A percentile compares a stretch with the other conserved stretches of the same genome.
Evolutionary conservation across 2,113 vertebrate genomes (phyloP).

Genomic region (Speoplatyrhinus poulsoni): DNA sequence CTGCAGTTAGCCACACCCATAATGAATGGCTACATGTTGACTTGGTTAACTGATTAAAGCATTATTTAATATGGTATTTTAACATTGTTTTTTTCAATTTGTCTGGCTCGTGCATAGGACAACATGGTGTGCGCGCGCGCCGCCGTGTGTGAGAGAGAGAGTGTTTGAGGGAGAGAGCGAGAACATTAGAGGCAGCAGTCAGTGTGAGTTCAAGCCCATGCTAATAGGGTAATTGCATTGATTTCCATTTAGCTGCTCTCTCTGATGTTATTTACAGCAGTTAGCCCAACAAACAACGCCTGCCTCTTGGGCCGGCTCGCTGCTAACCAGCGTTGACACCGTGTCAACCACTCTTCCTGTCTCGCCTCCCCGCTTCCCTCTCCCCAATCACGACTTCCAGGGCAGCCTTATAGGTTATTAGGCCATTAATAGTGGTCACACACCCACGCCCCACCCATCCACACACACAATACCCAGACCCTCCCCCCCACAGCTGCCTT

Average conservation of each 20-base stretch:
- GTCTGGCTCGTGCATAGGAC: not conserved
- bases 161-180: constrained; percentile 21
- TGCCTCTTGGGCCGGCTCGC: constrained; percentile 52
- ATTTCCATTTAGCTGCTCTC: constrained; percentile 80
- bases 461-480: not conserved
- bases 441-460: constrained; percentile 33
- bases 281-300: constrained; percentile 72
- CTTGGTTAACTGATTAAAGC: not conserved
- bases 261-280: constrained; percentile 83
- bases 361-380: constrained; percentile 33
- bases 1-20: constrained; percentile 5
- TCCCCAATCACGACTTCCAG: constrained; percentile 59
- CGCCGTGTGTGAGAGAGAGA: not conserved
- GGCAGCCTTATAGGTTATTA: constrained; percentile 69
- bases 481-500: constrained; percentile 46
- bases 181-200: constrained; percentile 34
- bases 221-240: constrained; percentile 83
- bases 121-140: not conserved
- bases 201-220: constrained; percentile 70
- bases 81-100: too few relatives aligned
- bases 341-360: constrained; percentile 52
- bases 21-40: not conserved
- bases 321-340: constrained; percentile 70
- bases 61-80: too few relatives aligned
- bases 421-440: constrained; percentile 55